A percentile compares a stretch with the other conserved stretches of the same genome.
Evolutionary conservation across 1,140 invertebrate genomes (phyloP).

Genomic region (Centruroides sculpturatus): DNA sequence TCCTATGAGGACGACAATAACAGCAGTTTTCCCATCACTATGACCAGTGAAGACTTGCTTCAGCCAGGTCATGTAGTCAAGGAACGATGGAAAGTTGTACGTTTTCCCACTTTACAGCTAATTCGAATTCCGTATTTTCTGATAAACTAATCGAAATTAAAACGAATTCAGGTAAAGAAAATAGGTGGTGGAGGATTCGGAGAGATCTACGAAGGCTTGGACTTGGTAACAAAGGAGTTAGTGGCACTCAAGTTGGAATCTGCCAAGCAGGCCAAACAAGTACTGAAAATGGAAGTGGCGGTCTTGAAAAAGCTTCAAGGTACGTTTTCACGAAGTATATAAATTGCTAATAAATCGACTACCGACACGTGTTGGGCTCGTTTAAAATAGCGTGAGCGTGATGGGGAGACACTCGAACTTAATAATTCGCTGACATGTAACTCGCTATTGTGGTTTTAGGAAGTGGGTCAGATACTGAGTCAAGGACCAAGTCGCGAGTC

Average conservation of each 20-base stretch:
- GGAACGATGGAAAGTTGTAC: slow-evolving; percentile 92
- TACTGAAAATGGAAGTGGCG: slow-evolving; percentile 99
- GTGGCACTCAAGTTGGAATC: slow-evolving; percentile 98
- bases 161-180: slow-evolving; percentile 16
- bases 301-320: slow-evolving; percentile 80
- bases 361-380: no score
- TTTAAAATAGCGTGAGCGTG: no score
- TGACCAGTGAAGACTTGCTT: slow-evolving; percentile 70
- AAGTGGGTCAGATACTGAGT: no score
- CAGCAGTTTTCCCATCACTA: background rate
- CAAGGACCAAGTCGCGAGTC: no score
- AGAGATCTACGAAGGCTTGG: slow-evolving; percentile 96
- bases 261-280: slow-evolving; percentile 88
- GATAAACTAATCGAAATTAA: background rate
- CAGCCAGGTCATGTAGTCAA: slow-evolving; percentile 93
- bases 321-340: slow-evolving; percentile 22
- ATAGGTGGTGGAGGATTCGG: slow-evolving; percentile 99
- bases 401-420: no score
- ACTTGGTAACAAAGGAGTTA: slow-evolving; percentile 85
- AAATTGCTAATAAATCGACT: no score
- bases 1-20: background rate
- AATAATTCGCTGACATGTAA: no score
- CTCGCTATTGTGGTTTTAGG: no score
- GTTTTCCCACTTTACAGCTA: slow-evolving; percentile 36
- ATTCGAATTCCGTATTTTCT: background rate